Base-by-base conservation (phyloP, 1,140 invertebrate genomes). In the Calliphora vicina region DNA sequence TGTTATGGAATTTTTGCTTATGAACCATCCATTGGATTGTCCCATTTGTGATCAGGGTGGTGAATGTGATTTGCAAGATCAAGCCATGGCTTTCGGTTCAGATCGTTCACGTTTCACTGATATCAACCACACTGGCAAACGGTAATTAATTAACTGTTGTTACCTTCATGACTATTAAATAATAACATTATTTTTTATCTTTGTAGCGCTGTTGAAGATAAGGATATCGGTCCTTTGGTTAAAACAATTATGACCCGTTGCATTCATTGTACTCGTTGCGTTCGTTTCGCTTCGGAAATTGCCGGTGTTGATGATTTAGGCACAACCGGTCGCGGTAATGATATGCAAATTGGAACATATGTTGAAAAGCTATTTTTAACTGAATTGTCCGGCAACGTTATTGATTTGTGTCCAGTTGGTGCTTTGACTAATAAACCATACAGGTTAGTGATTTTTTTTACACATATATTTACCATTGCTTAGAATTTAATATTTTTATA, bases 221-320 rank as follows among this genome's bases (percentile, higher is more conserved):
- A 99, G 91, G 97, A 99, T 92, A 95, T 99, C 86, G 99, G 99
- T 3, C 99, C 99, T 17, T 91, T 99, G 43, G 95, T 99, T 1
- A 99, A 99, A 91, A 99, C 99, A 1, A 96, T 99, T n/a, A 99
- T 99, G 99, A 99, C 98, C 0, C 94, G 99, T 81, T 99, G 99
- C 91, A 99, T 99, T 90, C 99, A 99, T 90, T 99, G 99, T 91
- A 99, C 99, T 0, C 93, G 99, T 23, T 99, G 99, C 91, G 97
- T 99, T 86, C 94, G 99, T 83, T 98, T 98, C 91, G 97, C 96
- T 2, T 99, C 97, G 67, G 98, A 99, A 93, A 94, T 99, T 42
- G 98, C 98, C 85, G 99, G 99, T 61, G 95, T 99, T 73, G 97
- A 99, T 91, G 98, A 99, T 92, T 93, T 99, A 76, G 99, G 99